Evolutionary conservation across 1,140 invertebrate genomes (phyloP).

Genomic region (Planococcus citri): DNA sequence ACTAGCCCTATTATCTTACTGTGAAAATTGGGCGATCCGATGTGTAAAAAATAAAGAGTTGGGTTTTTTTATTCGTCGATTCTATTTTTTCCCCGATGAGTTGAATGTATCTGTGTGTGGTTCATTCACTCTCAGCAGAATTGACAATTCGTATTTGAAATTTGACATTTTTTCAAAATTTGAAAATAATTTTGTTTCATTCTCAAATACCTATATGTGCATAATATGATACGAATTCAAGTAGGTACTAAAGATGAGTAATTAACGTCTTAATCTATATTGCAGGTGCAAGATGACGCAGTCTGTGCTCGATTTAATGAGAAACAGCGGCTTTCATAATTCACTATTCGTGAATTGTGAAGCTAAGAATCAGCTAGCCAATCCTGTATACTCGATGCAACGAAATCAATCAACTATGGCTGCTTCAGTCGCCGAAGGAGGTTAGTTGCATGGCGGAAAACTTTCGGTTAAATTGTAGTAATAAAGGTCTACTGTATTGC

Average conservation of each 20-base stretch:
- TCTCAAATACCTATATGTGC: too few species aligned
- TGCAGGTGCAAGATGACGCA: not conserved
- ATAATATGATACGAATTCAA: too few species aligned
- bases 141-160: too few species aligned
- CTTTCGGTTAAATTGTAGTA: too few species aligned
- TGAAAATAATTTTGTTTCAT: too few species aligned
- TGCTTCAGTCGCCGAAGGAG: conserved; percentile 8
- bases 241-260: too few species aligned
- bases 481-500: too few species aligned
- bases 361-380: not conserved
- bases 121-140: too few species aligned
- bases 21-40: not conserved
- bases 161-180: too few species aligned
- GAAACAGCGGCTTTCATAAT: not conserved
- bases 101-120: too few species aligned
- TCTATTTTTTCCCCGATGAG: not conserved
- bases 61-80: not conserved
- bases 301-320: not conserved
- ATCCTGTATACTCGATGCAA: not conserved
- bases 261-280: too few species aligned
- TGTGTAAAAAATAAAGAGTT: conserved; percentile 1
- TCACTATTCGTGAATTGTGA: not conserved
- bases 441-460: not conserved
- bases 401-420: not conserved
- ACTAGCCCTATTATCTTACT: not conserved